Evolutionary conservation across 2,113 vertebrate species (phyloP), one percentile per base, ranked within the genome.

Genomic region (Lepidothrix coronata): DNA sequence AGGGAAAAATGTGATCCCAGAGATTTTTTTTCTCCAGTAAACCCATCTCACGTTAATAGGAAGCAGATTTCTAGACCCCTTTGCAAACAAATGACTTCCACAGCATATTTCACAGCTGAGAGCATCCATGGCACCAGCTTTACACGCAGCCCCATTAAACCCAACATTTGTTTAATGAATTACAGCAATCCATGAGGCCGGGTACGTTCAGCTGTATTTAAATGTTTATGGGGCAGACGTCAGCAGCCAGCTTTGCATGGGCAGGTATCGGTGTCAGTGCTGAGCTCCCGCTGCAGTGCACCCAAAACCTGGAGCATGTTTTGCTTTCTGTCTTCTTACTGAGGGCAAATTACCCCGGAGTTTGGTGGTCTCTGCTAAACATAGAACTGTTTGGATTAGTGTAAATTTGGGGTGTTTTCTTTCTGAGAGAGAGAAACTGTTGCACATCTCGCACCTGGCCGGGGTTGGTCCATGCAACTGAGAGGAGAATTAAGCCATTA

Each of bases 91-190:
- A 80, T 51, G 72, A 43, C 51, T 96, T 91, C 78, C 89, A n/a
- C 46, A 51, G 95, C 95, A 68, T 83, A 62, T 88, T 96, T 97
- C 95, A 96, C 93, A 95, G 90, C 89, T 39, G 71, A 94, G 94
- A 11, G 8, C 94, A 96, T 97, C 95, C 23, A 48, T 59, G 68
- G 93, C 96, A 92, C 93, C 91, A 27, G 96, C 82, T 96, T 51
- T 88, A 81, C 18, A 55, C 2, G 14, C 15, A 24, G 95, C 89
- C 93, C 96, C 87, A 82, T 97, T 94, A 96, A 96, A 95, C 48
- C 89, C 82, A 86, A 76, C 16, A 1, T 58, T 94, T 94, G 80
- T 71, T 95, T 98, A 98, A 97, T 96, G 97, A 97, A 94, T 97
- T 92, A 88, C 96, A 70, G 55, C 96, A 67, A 96, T 80, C 89